A percentile compares a stretch with the other conserved stretches of the same genome.
Conservation (phyloP, 2,113 vertebrate genomes). For the Sminthopsis crassicaudata region DNA sequence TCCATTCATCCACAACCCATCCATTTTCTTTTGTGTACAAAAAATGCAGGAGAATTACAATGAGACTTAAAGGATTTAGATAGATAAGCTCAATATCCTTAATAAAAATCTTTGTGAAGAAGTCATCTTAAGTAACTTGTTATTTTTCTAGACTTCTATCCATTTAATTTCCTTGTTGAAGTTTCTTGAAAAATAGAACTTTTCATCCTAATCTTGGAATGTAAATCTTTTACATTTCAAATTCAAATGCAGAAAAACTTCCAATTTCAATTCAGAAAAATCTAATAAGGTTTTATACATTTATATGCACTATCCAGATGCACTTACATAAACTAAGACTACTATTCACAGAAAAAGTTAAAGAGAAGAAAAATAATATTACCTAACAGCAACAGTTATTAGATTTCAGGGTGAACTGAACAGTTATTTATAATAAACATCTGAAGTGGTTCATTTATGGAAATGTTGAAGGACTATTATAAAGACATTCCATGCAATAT, state of each 20-base stretch:
- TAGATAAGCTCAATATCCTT: background rate
- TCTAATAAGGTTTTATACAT: slow-evolving; percentile 8
- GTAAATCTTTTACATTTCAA: slow-evolving; percentile 8
- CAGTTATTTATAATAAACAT: background rate
- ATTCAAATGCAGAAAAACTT: slow-evolving; percentile 23
- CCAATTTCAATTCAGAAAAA: slow-evolving; percentile 16
- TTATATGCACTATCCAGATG: background rate
- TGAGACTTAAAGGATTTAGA: background rate
- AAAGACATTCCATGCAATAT: background rate
- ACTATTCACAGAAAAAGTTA: slow-evolving; percentile 35
- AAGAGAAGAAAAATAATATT: slow-evolving; percentile 13
- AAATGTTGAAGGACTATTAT: background rate
- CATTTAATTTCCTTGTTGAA: slow-evolving; percentile 30
- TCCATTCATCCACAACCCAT: background rate
- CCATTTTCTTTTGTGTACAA: background rate
- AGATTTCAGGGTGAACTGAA: slow-evolving; percentile 9
- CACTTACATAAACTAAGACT: slow-evolving; percentile 2
- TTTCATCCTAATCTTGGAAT: background rate
- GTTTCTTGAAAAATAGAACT: slow-evolving; percentile 35
- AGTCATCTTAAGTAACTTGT: slow-evolving; percentile 18
- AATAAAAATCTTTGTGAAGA: slow-evolving; percentile 28
- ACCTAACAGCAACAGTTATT: slow-evolving; percentile 13
- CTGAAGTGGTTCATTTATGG: background rate
- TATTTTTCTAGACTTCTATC: slow-evolving; percentile 2
- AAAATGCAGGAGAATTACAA: background rate